A percentile compares a stretch with the other conserved stretches of the same genome.
phyloP scores from a whole-genome alignment of 2,797 vertebrate species.

The Choloepus didactylus region DNA sequence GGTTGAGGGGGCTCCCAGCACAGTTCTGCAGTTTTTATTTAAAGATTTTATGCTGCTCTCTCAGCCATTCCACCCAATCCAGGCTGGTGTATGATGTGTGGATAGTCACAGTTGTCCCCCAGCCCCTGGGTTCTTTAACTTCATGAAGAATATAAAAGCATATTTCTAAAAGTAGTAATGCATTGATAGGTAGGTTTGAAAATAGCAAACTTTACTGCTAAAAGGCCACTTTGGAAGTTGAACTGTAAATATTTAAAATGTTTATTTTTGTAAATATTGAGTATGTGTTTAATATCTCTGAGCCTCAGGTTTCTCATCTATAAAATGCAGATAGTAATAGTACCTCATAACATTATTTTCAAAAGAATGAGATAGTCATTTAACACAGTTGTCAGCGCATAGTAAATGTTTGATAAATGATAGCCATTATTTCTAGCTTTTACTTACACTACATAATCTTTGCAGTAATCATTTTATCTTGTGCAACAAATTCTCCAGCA shows the following conservation, averaged over 20 bases:
- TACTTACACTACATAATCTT: constrained; percentile 21
- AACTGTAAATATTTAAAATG: background rate
- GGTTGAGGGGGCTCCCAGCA: too few species aligned
- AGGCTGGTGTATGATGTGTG: too few species aligned
- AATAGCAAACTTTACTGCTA: constrained; percentile 19
- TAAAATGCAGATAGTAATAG: background rate
- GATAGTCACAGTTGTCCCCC: too few species aligned
- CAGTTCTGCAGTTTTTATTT: too few species aligned
- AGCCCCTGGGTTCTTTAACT: too few species aligned
- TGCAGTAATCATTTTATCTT: constrained; percentile 11
- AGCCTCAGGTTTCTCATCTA: background rate
- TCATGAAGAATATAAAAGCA: background rate
- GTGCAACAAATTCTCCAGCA: background rate
- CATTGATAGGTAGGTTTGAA: background rate
- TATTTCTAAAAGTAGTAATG: background rate
- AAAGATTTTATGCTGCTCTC: too few species aligned
- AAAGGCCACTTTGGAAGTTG: constrained; percentile 26
- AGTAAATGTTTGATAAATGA: background rate
- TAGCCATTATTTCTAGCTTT: constrained; percentile 7
- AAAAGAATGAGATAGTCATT: constrained; percentile 29
- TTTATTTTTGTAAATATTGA: constrained; percentile 18
- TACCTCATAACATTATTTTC: background rate
- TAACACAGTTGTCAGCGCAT: background rate
- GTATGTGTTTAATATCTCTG: constrained; percentile 7
- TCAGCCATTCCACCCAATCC: too few species aligned